phyloP scores from a whole-genome alignment of 2,113 vertebrate genomes.

The Labeo catla region DNA sequence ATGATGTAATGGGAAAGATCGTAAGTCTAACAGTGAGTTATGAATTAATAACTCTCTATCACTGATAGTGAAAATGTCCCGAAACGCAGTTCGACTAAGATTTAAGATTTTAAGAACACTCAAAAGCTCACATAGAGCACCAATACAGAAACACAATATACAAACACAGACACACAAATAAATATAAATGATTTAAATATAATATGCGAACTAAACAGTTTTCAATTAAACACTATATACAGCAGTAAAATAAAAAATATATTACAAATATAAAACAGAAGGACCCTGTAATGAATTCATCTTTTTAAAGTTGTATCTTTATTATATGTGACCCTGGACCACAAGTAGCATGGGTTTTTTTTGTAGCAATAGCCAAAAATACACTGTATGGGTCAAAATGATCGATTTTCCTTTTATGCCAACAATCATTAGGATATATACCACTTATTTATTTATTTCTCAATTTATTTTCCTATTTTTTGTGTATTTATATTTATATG shows the following conservation, averaged over 20 bases:
- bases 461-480: no score
- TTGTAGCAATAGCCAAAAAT: no score
- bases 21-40: neutral
- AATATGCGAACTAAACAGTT: neutral
- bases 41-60: no score
- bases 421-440: no score
- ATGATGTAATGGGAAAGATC: neutral
- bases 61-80: neutral
- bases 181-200: neutral
- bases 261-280: neutral
- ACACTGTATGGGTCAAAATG: no score
- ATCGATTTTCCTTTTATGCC: no score
- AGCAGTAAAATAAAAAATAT: neutral
- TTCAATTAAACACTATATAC: neutral
- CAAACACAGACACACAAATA: neutral
- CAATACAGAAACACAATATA: slow-evolving; percentile 4
- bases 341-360: no score
- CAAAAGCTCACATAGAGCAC: neutral
- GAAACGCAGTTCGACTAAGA: neutral
- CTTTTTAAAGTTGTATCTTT: neutral
- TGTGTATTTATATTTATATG: no score
- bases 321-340: no score
- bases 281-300: neutral
- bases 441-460: no score
- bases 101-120: neutral